Evolutionary conservation across 2,113 vertebrate genomes (phyloP).

Genomic region (Phyllostomus discolor): DNA sequence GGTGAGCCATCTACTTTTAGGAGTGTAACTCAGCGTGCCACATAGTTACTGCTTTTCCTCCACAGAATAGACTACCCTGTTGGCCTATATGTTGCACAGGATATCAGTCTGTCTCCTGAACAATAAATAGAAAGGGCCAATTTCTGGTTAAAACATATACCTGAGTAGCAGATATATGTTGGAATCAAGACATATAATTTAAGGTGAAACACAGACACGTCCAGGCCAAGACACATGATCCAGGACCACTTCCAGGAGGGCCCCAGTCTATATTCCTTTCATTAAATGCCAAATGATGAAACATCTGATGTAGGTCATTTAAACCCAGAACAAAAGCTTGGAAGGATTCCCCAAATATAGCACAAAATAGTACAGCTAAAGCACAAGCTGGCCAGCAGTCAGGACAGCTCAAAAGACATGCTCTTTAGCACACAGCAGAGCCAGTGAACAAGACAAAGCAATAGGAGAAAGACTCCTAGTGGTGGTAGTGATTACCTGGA

Average conservation of each 20-base stretch:
- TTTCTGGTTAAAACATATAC: neutral
- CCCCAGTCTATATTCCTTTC: neutral
- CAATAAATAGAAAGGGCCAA: neutral
- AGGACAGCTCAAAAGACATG: neutral
- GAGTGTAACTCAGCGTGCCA: neutral
- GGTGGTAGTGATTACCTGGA: neutral
- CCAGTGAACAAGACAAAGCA: neutral
- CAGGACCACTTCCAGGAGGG: neutral
- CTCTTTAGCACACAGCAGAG: neutral
- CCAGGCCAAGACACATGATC: neutral
- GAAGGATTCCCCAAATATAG: neutral
- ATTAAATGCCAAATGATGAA: neutral
- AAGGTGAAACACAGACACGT: neutral
- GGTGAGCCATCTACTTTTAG: neutral
- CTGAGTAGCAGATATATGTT: neutral
- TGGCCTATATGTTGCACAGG: neutral
- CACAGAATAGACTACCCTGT: neutral
- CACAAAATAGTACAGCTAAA: neutral
- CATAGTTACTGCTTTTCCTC: neutral
- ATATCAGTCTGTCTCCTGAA: neutral
- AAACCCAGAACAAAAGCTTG: neutral
- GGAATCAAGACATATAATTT: neutral
- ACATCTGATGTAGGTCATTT: neutral
- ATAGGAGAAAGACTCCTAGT: neutral
- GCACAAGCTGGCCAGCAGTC: neutral